Conservation (phyloP, 92 coral and sea anemone species). For the Epizoanthus stellaris region DNA sequence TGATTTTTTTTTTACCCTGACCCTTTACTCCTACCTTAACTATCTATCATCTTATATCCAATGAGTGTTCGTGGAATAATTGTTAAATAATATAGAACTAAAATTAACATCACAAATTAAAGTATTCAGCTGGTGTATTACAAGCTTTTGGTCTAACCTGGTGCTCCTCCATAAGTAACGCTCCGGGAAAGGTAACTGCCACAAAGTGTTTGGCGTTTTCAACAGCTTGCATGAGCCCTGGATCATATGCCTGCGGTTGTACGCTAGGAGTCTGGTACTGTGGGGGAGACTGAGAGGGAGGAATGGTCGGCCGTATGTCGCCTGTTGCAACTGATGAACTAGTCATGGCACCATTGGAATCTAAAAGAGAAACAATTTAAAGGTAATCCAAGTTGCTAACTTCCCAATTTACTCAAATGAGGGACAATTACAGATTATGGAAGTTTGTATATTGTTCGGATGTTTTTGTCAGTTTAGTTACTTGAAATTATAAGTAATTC, state of each 20-base stretch:
- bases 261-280: slow-evolving; percentile 22
- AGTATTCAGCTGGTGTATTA: too few species aligned
- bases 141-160: slow-evolving; percentile 57
- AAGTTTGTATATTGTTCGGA: too few species aligned
- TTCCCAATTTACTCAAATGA: background rate
- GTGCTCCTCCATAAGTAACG: slow-evolving; percentile 83
- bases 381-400: background rate
- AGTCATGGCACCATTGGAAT: background rate
- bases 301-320: slow-evolving; percentile 57
- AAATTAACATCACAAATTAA: too few species aligned
- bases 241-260: slow-evolving; percentile 44
- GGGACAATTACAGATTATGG: background rate
- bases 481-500: too few species aligned
- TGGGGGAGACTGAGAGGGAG: slow-evolving; percentile 20
- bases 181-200: slow-evolving; percentile 82
- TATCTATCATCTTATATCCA: too few species aligned
- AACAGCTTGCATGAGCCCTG: slow-evolving; percentile 67
- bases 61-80: too few species aligned
- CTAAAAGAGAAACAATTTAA: slow-evolving; percentile 12
- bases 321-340: slow-evolving; percentile 5
- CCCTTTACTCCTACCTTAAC: too few species aligned
- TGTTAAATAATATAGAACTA: too few species aligned
- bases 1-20: too few species aligned
- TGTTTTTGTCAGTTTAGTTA: too few species aligned
- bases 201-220: slow-evolving; percentile 82